phyloP scores from a whole-genome alignment of 2,797 vertebrate genomes.

The Clarias laeviceps region DNA sequence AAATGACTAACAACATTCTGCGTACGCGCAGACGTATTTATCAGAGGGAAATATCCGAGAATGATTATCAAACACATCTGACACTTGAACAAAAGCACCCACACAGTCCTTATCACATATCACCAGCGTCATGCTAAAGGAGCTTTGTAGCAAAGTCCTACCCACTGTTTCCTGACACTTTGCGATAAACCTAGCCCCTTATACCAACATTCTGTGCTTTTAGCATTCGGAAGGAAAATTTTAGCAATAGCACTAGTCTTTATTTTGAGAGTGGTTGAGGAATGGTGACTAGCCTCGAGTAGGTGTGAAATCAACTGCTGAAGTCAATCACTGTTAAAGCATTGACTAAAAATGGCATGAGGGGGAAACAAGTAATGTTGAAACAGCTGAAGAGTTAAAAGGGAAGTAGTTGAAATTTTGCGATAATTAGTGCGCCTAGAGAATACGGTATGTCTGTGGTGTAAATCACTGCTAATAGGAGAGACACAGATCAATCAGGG shows the following conservation, averaged over 20 bases:
- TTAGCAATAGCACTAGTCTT: slow-evolving; percentile 9
- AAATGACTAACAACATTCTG: slow-evolving; percentile 49
- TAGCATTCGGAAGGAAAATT: not conserved
- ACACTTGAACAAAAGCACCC: slow-evolving; percentile 35
- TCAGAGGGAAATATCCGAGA: slow-evolving; percentile 31
- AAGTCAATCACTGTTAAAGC: slow-evolving; percentile 4
- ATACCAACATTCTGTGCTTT: slow-evolving; percentile 26
- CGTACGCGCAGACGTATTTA: slow-evolving; percentile 29
- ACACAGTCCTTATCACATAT: slow-evolving; percentile 14
- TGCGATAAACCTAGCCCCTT: slow-evolving; percentile 24
- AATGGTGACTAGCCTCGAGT: not conserved
- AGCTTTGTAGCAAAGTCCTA: slow-evolving; percentile 14
- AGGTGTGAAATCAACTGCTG: slow-evolving; percentile 13
- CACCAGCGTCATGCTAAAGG: not conserved
- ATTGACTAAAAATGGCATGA: not conserved
- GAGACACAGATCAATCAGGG: slow-evolving; percentile 27
- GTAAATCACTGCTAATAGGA: slow-evolving; percentile 17
- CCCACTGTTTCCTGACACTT: slow-evolving; percentile 7
- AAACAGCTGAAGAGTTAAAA: slow-evolving; percentile 20
- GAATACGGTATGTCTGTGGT: slow-evolving; percentile 1
- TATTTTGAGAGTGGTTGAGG: slow-evolving; percentile 16
- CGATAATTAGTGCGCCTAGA: slow-evolving; percentile 1
- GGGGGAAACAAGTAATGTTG: not conserved
- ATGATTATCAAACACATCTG: slow-evolving; percentile 17
- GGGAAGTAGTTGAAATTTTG: not conserved